phyloP scores from a whole-genome alignment of 1,140 invertebrate genomes.

The Hyphantria cunea region DNA sequence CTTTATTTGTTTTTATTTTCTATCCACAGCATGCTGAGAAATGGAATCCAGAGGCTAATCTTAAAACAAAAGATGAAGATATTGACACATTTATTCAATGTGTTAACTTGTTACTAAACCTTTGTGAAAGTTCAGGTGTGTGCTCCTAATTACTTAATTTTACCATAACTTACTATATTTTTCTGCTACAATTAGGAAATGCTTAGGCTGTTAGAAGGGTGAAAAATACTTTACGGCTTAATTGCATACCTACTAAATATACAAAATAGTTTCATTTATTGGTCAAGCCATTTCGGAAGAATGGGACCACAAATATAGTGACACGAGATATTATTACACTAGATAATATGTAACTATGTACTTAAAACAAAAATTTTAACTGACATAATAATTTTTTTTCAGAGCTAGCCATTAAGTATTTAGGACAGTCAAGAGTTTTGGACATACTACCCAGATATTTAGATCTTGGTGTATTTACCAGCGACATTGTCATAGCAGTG shows the following conservation, averaged over 20 bases:
- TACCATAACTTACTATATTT: too few relatives aligned
- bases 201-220: too few relatives aligned
- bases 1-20: not conserved
- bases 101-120: conserved; percentile 85
- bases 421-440: conserved; percentile 85
- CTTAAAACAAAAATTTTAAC: too few relatives aligned
- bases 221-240: too few relatives aligned
- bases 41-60: conserved; percentile 64
- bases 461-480: conserved; percentile 83
- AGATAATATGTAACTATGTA: too few relatives aligned
- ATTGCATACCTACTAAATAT: too few relatives aligned
- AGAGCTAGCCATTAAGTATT: conserved; percentile 85
- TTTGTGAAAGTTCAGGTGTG: conserved; percentile 84
- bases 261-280: too few relatives aligned
- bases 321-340: too few relatives aligned
- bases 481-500: conserved; percentile 83
- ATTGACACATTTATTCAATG: conserved; percentile 86
- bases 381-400: conserved; percentile 51
- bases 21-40: conserved; percentile 67
- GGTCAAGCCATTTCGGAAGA: too few relatives aligned
- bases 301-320: too few relatives aligned
- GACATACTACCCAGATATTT: conserved; percentile 85
- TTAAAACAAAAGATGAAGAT: conserved; percentile 81
- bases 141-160: too few relatives aligned
- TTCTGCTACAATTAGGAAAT: too few relatives aligned